These are phyloP conservation scores for Teinopalpus imperialis DNA, from an alignment of 2,888 invertebrate species.

Conservation along the genomic window DNA sequence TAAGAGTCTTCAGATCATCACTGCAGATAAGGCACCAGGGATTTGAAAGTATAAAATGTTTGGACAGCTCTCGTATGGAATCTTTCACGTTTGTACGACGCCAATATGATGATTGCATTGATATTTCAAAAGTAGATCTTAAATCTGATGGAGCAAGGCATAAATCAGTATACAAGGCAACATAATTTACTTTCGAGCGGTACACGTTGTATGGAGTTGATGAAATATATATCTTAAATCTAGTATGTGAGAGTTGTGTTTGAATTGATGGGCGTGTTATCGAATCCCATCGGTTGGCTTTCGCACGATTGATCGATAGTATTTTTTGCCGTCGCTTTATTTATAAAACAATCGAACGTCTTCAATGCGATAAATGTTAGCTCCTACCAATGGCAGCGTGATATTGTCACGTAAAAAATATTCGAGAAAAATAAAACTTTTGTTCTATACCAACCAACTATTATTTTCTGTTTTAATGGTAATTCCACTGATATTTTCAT, in stretches of 20 bases:
- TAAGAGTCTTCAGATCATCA: constrained; percentile 75
- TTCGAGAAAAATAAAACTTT: constrained; percentile 38
- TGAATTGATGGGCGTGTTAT: constrained; percentile 45
- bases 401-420: constrained; percentile 46
- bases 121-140: constrained; percentile 40
- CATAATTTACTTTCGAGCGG: constrained; percentile 37
- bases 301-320: constrained; percentile 82
- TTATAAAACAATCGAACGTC: constrained; percentile 80
- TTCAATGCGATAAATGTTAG: constrained; percentile 67
- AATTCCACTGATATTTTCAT: too few relatives aligned
- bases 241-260: constrained; percentile 38
- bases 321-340: constrained; percentile 78
- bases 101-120: constrained; percentile 59
- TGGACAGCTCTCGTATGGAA: constrained; percentile 78
- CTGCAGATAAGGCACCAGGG: constrained; percentile 68
- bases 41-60: constrained; percentile 82
- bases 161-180: constrained; percentile 34
- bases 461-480: too few relatives aligned
- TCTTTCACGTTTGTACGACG: constrained; percentile 73
- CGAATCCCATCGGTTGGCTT: constrained; percentile 69
- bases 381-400: constrained; percentile 61
- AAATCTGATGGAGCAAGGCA: constrained; percentile 37
- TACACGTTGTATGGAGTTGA: constrained; percentile 31
- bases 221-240: constrained; percentile 41
- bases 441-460: too few relatives aligned